These are phyloP conservation scores for Ornithoptera priamus DNA, from an alignment of 2,888 invertebrate genomes.

Conservation along the genomic window DNA sequence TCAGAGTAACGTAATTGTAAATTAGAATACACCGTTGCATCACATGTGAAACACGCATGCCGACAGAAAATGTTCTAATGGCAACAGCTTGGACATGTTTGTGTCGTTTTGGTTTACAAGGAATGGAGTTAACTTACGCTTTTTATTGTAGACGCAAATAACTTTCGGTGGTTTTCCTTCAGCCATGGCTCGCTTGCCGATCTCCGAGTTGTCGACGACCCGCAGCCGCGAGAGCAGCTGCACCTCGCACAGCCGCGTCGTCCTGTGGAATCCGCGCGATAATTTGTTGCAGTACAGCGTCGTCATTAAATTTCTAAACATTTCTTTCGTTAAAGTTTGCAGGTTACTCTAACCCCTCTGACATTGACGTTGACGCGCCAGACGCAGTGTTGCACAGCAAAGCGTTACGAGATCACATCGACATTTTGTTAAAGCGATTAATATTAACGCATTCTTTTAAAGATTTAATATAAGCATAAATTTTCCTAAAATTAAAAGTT, in stretches of 20 bases:
- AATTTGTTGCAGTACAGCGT: constrained; percentile 43
- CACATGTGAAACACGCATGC: too few species aligned
- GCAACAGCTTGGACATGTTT: too few species aligned
- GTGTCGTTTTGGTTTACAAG: too few species aligned
- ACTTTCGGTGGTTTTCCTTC: constrained; percentile 96
- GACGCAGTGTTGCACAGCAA: not conserved
- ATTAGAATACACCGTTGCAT: too few species aligned
- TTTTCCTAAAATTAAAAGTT: too few species aligned
- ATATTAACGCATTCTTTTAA: too few species aligned
- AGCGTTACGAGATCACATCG: too few species aligned
- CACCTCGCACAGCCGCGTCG: constrained; percentile 82
- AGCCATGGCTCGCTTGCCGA: constrained; percentile 96
- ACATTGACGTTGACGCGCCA: not conserved
- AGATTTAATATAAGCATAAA: too few species aligned
- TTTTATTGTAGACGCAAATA: constrained; percentile 96
- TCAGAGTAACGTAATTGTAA: too few species aligned
- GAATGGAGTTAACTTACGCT: constrained; percentile 50
- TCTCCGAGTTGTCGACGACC: constrained; percentile 97
- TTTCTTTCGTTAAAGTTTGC: constrained; percentile 37
- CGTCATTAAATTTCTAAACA: constrained; percentile 57
- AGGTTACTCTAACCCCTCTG: not conserved
- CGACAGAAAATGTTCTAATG: too few species aligned
- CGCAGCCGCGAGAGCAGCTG: constrained; percentile 87
- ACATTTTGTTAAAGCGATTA: too few species aligned
- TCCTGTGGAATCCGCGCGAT: constrained; percentile 78